phyloP scores from a whole-genome alignment of 2,888 invertebrate genomes.

The Drymonia ruficornis region DNA sequence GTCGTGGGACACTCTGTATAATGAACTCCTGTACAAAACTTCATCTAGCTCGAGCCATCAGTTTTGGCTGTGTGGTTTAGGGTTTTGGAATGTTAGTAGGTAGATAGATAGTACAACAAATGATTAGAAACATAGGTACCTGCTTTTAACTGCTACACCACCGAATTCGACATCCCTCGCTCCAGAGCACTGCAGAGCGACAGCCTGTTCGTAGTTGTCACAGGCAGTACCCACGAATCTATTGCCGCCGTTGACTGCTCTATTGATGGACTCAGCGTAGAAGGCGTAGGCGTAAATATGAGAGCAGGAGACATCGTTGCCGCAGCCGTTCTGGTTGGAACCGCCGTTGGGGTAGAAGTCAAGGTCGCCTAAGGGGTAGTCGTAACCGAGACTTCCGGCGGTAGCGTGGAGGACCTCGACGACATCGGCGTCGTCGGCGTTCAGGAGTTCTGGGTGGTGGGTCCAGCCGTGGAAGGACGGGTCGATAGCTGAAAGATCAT shows the following conservation, averaged over 20 bases:
- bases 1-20: no score
- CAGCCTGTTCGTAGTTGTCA: slow-evolving; percentile 55
- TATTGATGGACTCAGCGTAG: slow-evolving; percentile 66
- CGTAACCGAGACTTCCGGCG: slow-evolving; percentile 64
- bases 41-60: no score
- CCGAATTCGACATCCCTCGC: slow-evolving; percentile 58
- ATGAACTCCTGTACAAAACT: no score
- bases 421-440: slow-evolving; percentile 53
- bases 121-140: slow-evolving; percentile 43
- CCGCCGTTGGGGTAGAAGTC: slow-evolving; percentile 79
- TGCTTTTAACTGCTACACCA: slow-evolving; percentile 51
- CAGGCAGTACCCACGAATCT: slow-evolving; percentile 69
- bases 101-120: no score
- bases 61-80: no score
- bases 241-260: slow-evolving; percentile 38
- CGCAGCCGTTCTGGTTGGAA: slow-evolving; percentile 60
- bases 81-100: no score
- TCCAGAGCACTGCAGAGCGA: slow-evolving; percentile 51
- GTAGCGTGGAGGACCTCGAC: slow-evolving; percentile 76
- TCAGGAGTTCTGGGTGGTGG: slow-evolving; percentile 62
- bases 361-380: slow-evolving; percentile 65
- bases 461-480: slow-evolving; percentile 75
- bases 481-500: slow-evolving; percentile 62
- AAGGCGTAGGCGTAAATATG: slow-evolving; percentile 59
- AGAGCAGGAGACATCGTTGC: slow-evolving; percentile 52